Evolutionary conservation across 2,888 invertebrate species (phyloP).

Genomic region (Ennomos quercinarius): DNA sequence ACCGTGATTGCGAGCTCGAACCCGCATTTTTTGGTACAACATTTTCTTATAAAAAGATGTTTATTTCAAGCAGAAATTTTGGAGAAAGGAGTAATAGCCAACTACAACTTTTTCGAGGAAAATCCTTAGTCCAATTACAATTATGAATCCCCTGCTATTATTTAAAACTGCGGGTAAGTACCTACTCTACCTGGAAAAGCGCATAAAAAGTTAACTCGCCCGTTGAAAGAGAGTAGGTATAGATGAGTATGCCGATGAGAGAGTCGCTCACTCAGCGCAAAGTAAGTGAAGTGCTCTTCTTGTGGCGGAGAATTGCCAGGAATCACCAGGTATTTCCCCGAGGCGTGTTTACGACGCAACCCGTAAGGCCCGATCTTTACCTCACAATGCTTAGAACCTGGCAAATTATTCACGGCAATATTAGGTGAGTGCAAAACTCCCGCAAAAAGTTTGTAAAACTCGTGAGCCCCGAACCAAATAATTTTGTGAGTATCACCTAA

Average conservation of each 20-base stretch:
- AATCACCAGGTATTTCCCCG: constrained; percentile 65
- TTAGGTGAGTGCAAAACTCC: constrained; percentile 46
- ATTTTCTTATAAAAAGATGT: constrained; percentile 5
- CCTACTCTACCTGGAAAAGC: constrained; percentile 46
- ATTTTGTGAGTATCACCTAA: no score
- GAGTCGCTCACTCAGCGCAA: constrained; percentile 63
- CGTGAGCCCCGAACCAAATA: constrained; percentile 21
- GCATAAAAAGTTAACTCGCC: constrained; percentile 51
- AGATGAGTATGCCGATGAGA: constrained; percentile 50
- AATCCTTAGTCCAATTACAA: constrained; percentile 36
- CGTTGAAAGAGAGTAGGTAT: constrained; percentile 50
- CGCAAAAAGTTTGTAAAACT: constrained; percentile 46
- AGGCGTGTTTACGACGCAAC: constrained; percentile 70
- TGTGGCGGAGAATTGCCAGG: constrained; percentile 39
- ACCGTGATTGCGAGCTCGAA: constrained; percentile 18
- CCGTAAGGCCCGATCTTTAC: constrained; percentile 58
- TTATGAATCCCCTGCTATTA: constrained; percentile 44
- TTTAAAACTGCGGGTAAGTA: constrained; percentile 37
- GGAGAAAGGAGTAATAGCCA: constrained; percentile 18
- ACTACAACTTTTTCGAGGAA: constrained; percentile 31
- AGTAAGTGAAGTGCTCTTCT: constrained; percentile 48
- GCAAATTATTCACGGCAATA: constrained; percentile 62
- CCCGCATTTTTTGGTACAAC: constrained; percentile 8
- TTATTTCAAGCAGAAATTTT: constrained; percentile 9
- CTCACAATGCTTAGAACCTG: constrained; percentile 52